Conservation (phyloP, 2,888 invertebrate genomes). For the Hymenopus coronatus region DNA sequence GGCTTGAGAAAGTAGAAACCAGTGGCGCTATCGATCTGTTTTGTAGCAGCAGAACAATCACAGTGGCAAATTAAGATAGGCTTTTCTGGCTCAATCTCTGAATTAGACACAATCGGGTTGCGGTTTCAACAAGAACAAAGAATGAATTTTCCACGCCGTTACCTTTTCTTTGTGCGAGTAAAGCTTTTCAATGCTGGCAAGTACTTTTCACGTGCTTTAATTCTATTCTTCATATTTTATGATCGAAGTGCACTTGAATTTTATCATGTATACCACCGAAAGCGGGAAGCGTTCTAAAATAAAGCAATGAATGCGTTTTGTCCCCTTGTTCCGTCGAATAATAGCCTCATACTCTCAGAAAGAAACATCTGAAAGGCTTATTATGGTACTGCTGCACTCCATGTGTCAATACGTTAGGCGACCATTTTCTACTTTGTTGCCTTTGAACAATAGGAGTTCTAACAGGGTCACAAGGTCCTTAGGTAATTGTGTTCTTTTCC, state of each 20-base stretch:
- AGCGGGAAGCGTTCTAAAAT: background rate
- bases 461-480: conserved; percentile 6
- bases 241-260: conserved; percentile 10
- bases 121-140: conserved; percentile 32
- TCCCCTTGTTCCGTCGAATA: background rate
- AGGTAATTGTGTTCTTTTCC: background rate
- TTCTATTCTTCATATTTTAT: conserved; percentile 5
- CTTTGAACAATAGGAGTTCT: conserved; percentile 26
- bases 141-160: conserved; percentile 30
- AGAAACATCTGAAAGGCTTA: conserved; percentile 19
- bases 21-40: background rate
- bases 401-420: conserved; percentile 18
- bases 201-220: background rate
- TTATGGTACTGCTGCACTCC: conserved; percentile 10
- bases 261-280: conserved; percentile 9
- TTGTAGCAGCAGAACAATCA: background rate
- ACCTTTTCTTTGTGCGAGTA: conserved; percentile 25
- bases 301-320: background rate
- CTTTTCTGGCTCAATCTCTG: conserved; percentile 12
- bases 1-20: too few relatives aligned
- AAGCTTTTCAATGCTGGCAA: conserved; percentile 1
- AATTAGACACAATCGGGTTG: conserved; percentile 13
- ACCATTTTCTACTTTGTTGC: conserved; percentile 33
- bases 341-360: background rate
- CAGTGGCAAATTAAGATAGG: background rate